phyloP scores from a whole-genome alignment of 2,113 vertebrate genomes.

The Rhagologus leucostigma region DNA sequence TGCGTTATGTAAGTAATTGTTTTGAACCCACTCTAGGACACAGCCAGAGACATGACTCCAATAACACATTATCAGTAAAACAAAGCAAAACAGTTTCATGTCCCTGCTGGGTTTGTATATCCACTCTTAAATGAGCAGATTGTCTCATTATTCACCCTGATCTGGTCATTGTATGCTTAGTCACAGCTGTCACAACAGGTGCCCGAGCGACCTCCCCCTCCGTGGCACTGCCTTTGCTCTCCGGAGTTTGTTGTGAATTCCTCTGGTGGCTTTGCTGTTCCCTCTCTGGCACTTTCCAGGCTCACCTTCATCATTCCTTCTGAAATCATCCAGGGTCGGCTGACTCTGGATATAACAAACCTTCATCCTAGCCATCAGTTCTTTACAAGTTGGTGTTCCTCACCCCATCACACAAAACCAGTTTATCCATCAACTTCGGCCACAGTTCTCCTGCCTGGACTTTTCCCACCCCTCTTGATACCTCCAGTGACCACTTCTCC shows the following conservation, averaged over 20 bases:
- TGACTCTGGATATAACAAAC: rapidly evolving
- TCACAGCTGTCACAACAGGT: constrained; percentile 53
- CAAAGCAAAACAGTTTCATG: constrained; percentile 61
- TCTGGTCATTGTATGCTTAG: constrained; percentile 45
- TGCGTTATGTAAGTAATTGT: constrained; percentile 57
- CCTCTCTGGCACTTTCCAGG: background rate
- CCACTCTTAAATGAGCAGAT: constrained; percentile 59
- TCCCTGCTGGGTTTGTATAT: constrained; percentile 54
- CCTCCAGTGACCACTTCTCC: background rate
- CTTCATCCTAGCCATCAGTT: background rate
- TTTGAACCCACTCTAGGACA: constrained; percentile 61
- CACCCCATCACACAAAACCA: background rate
- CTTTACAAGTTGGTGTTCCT: background rate
- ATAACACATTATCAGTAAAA: constrained; percentile 65
- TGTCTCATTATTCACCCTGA: constrained; percentile 48
- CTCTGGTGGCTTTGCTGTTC: background rate
- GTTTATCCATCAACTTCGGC: background rate
- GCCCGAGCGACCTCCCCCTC: background rate
- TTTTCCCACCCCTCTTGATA: background rate
- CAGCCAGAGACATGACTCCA: constrained; percentile 62
- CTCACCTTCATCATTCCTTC: background rate
- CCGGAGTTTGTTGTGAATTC: background rate
- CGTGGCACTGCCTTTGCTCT: background rate
- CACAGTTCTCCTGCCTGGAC: background rate
- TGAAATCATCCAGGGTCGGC: background rate